A percentile compares a stretch with the other conserved stretches of the same genome.
Conservation (phyloP, 2,888 invertebrate species). For the Boloria euphrosyne region DNA sequence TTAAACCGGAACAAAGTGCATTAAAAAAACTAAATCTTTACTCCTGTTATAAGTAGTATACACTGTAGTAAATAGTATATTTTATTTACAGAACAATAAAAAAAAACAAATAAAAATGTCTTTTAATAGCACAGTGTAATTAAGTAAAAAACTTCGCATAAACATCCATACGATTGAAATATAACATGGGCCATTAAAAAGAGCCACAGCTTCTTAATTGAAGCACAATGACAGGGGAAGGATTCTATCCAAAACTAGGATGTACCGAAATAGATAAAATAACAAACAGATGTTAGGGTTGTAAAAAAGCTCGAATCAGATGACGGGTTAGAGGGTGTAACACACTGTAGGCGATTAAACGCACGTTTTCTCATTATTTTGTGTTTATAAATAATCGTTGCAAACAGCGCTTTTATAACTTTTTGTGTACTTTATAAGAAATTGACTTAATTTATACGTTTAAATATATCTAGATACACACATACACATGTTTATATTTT, state of each 20-base stretch:
- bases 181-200: conserved; percentile 63
- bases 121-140: conserved; percentile 28
- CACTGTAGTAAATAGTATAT: too few species aligned
- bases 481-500: too few species aligned
- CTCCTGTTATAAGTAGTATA: too few species aligned
- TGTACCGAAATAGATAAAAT: conserved; percentile 69
- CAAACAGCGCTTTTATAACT: not conserved
- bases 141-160: conserved; percentile 60
- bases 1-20: too few species aligned
- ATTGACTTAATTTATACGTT: not conserved
- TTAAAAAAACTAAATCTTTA: too few species aligned
- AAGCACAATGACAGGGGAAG: conserved; percentile 67
- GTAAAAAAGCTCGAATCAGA: conserved; percentile 58
- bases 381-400: not conserved
- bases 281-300: conserved; percentile 72
- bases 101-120: conserved; percentile 5
- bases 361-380: conserved; percentile 31
- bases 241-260: conserved; percentile 53
- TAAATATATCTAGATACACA: too few species aligned
- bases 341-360: conserved; percentile 39
- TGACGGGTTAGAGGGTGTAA: conserved; percentile 52
- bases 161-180: conserved; percentile 59
- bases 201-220: conserved; percentile 70
- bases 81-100: not conserved
- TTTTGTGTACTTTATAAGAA: not conserved